Evolutionary conservation across 2,113 vertebrate species (phyloP).

Genomic region (Rhombomys opimus): DNA sequence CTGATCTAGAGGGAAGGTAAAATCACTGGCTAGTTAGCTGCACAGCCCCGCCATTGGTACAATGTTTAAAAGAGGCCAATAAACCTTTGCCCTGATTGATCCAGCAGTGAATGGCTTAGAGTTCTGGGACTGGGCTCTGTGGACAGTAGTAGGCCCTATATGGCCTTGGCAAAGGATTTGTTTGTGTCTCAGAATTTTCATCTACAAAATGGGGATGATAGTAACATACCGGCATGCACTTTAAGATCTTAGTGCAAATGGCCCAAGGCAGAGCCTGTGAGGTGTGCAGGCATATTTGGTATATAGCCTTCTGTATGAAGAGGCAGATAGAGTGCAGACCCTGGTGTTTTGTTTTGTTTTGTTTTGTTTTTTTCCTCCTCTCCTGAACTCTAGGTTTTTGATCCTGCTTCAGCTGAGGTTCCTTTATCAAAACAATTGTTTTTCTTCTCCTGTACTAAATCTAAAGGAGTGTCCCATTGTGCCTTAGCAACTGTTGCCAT

Average conservation of each 20-base stretch:
- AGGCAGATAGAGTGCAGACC: background rate
- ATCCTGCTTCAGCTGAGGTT: background rate
- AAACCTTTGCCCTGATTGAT: slow-evolving; percentile 30
- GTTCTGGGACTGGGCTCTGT: background rate
- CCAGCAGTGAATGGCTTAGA: background rate
- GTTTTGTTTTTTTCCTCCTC: background rate
- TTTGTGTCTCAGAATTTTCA: background rate
- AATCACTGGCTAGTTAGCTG: slow-evolving; percentile 33
- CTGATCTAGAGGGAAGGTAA: background rate
- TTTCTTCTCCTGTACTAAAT: background rate
- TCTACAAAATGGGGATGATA: background rate
- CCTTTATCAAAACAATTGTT: background rate
- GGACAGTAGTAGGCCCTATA: background rate
- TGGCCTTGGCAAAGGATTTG: background rate
- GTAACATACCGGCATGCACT: background rate
- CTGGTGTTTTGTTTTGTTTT: background rate
- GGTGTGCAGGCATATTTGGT: background rate
- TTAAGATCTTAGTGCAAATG: background rate
- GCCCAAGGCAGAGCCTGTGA: background rate
- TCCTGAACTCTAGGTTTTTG: background rate
- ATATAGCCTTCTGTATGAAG: background rate
- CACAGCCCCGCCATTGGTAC: background rate
- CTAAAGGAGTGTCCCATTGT: background rate
- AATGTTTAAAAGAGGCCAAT: slow-evolving; percentile 39
- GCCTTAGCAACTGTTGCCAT: background rate